Evolutionary conservation across 2,113 vertebrate species (phyloP).

Genomic region (Gavialis gangeticus): DNA sequence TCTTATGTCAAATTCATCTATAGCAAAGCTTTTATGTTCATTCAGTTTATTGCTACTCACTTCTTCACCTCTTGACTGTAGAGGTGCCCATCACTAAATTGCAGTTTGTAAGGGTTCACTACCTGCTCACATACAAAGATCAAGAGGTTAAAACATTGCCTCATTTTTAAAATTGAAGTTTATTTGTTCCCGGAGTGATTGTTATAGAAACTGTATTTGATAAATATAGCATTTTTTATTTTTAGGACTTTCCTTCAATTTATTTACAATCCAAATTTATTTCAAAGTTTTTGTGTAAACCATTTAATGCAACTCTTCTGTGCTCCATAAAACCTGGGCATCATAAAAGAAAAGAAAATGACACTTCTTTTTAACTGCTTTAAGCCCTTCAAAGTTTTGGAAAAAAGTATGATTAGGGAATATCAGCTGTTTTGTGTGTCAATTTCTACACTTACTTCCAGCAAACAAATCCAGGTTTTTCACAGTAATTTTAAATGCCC

Average conservation of each 20-base stretch:
- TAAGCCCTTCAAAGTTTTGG: too few relatives aligned
- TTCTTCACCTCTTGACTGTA: not conserved
- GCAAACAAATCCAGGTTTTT: not conserved
- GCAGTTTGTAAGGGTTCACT: not conserved
- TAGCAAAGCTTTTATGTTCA: not conserved
- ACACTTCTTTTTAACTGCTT: too few relatives aligned
- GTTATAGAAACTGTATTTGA: not conserved
- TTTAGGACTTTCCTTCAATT: not conserved
- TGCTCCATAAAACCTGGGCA: not conserved
- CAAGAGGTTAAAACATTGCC: not conserved
- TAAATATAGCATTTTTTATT: not conserved
- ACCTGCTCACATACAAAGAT: not conserved
- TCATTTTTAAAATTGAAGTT: not conserved
- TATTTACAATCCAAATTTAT: not conserved
- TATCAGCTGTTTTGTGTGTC: not conserved
- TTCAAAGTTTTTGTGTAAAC: not conserved
- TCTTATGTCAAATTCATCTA: not conserved
- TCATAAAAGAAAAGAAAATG: too few relatives aligned
- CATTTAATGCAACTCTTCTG: not conserved
- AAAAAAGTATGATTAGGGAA: not conserved
- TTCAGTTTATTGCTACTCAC: not conserved
- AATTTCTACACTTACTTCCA: not conserved
- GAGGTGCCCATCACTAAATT: not conserved
- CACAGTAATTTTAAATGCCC: not conserved
- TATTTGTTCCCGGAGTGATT: not conserved